Evolutionary conservation across 2,797 vertebrate genomes (phyloP).

Genomic region (Leptatherina wallacei): DNA sequence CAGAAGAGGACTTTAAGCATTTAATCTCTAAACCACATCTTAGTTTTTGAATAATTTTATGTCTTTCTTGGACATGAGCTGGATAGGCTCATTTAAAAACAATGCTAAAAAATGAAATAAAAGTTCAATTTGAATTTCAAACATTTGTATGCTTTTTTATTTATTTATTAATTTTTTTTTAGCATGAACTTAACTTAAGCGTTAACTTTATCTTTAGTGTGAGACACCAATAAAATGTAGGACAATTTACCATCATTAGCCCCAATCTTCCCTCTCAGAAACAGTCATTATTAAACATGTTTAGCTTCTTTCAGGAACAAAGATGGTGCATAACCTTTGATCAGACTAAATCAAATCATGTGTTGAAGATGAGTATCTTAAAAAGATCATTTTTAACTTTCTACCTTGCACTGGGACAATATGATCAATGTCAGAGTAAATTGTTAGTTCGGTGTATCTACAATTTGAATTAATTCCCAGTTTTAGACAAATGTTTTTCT

Average conservation of each 20-base stretch:
- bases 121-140: neutral
- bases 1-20: neutral
- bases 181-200: too few relatives aligned
- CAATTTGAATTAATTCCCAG: neutral
- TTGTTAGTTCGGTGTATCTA: neutral
- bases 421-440: neutral
- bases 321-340: neutral
- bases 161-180: neutral
- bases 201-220: neutral
- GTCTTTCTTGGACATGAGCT: neutral
- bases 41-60: conserved; percentile 5
- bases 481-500: neutral
- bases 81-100: neutral
- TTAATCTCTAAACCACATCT: conserved; percentile 11
- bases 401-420: neutral
- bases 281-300: neutral
- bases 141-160: neutral
- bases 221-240: neutral
- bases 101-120: neutral
- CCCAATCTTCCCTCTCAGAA: neutral
- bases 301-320: neutral
- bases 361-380: too few relatives aligned
- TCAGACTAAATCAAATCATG: neutral
- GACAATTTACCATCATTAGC: neutral
- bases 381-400: neutral